Evolutionary conservation across 2,888 invertebrate species (phyloP), one percentile per base, ranked within the genome.

Genomic region (Acholoe squamosa): DNA sequence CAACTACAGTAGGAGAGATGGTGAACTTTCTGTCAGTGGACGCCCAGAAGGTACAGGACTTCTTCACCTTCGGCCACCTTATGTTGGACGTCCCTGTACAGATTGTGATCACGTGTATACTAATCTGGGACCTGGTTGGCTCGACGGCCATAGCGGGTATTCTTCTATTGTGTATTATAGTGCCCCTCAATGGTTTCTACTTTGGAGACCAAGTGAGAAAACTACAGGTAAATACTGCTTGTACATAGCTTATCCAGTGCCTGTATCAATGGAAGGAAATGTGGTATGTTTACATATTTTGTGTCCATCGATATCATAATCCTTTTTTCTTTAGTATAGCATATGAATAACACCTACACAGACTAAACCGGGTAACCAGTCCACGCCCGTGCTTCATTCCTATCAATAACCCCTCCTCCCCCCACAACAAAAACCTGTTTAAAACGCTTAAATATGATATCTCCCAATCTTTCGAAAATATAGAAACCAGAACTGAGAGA

Each of bases 11-110:
- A 0, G 98, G 98, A 67, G 98, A 98, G 97, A 98, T 98, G 93
- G 98, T 98, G 19, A 98, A 98, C 95, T 96, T 98, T 92, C 98
- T 98, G 98, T 97, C 98, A 7, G 98, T 98, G 0, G 98, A 98
- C 96, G 98, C 98, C 0, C 98, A 98, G 95, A 91, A 91, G 56
- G 67, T 92, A 7, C 90, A 91, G 33, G 90, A 91, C 76, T 77
- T 86, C 34, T 84, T 88, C 61, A 84, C 86, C 25, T 86, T 52
- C 34, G 25, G 84, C 25, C 84, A 84, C 34, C 28, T 84, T 14
- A 52, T 84, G 31, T 28, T 86, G 16, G 86, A 86, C 56, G 31
- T 91, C 33, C 91, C 91, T 25, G 76, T 92, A 5, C 84, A 34
- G 28, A 54, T 90, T 34, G 7, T 89, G 43, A 89, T 93, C 94